Percentiles rank a stretch among this genome's conserved stretches.
Conservation (phyloP, 1,140 invertebrate genomes). For the Hyposmocoma kahamanoa region DNA sequence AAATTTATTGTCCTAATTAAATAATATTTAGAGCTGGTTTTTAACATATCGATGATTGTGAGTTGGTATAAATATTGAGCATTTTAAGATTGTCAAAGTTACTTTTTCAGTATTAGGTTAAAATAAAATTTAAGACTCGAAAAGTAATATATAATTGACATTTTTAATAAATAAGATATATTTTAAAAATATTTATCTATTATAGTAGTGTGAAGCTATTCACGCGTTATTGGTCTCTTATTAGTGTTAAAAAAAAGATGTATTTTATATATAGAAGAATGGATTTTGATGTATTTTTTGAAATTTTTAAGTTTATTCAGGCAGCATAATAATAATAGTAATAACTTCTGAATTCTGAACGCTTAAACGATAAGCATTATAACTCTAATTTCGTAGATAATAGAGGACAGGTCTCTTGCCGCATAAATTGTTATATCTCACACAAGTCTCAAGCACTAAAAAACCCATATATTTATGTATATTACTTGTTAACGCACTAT, state of each 20-base stretch:
- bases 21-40: conserved; percentile 22
- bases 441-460: conserved; percentile 30
- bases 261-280: conserved; percentile 44
- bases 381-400: too few relatives aligned
- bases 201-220: conserved; percentile 7
- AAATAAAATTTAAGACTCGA: conserved; percentile 48
- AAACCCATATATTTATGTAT: conserved; percentile 37
- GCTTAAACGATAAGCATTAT: too few relatives aligned
- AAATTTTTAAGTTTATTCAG: conserved; percentile 42
- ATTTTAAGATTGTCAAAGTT: conserved; percentile 28
- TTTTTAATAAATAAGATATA: conserved; percentile 6
- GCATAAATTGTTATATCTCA: conserved; percentile 19
- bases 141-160: conserved; percentile 50
- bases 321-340: conserved; percentile 28
- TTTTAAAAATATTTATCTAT: conserved; percentile 33
- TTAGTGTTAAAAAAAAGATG: conserved; percentile 27
- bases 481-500: conserved; percentile 43
- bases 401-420: too few relatives aligned
- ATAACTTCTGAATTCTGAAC: too few relatives aligned
- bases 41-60: conserved; percentile 43
- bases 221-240: conserved; percentile 44
- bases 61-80: conserved; percentile 46
- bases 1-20: too few relatives aligned
- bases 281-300: conserved; percentile 51
- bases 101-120: conserved; percentile 66